These are phyloP conservation scores for Ceratothoa steindachneri DNA, from an alignment of 2,888 invertebrate genomes.

Conservation along the genomic window DNA sequence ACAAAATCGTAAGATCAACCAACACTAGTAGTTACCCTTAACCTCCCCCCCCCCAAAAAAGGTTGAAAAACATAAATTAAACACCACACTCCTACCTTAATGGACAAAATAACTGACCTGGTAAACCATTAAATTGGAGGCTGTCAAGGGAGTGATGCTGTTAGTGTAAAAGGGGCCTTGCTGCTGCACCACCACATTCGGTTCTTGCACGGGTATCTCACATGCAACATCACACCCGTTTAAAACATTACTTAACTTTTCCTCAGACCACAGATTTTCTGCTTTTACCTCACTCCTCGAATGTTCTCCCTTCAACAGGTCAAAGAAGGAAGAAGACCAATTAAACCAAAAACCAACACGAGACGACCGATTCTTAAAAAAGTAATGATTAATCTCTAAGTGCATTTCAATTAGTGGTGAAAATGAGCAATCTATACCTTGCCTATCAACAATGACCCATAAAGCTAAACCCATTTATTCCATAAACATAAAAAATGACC, in stretches of 20 bases:
- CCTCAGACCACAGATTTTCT: background rate
- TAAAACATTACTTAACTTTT: slow-evolving; percentile 2
- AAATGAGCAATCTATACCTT: too few relatives aligned
- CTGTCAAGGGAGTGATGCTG: slow-evolving; percentile 19
- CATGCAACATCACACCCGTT: background rate
- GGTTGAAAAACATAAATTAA: too few relatives aligned
- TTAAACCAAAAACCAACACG: background rate
- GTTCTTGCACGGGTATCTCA: slow-evolving; percentile 35
- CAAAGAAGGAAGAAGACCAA: background rate
- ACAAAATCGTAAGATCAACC: too few relatives aligned
- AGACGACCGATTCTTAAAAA: background rate
- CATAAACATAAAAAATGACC: too few relatives aligned
- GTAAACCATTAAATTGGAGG: background rate
- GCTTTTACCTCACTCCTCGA: background rate
- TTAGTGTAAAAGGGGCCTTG: slow-evolving; percentile 34
- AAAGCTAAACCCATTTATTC: too few relatives aligned
- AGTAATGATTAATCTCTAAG: too few relatives aligned
- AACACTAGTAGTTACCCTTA: too few relatives aligned
- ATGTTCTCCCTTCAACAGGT: background rate
- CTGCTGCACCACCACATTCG: slow-evolving; percentile 24
- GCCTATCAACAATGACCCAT: too few relatives aligned
- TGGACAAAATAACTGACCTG: background rate
- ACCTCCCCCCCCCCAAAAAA: too few relatives aligned
- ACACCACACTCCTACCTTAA: background rate
- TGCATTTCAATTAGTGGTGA: too few relatives aligned